Percentiles rank a stretch among this genome's conserved stretches.
phyloP scores from a whole-genome alignment of 1,140 invertebrate genomes.

The Bombus huntii region DNA sequence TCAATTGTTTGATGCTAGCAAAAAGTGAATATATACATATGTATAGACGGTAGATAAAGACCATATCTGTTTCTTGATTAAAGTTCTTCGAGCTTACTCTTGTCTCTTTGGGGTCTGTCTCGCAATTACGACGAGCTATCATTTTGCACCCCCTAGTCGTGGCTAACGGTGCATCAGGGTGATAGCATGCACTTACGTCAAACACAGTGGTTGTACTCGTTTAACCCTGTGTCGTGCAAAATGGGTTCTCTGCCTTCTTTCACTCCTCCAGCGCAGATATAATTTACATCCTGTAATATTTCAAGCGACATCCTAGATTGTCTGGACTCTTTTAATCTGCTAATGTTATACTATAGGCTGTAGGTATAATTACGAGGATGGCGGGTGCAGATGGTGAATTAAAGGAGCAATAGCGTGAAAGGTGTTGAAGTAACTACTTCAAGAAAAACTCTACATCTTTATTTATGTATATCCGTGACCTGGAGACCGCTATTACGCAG shows the following conservation, averaged over 20 bases:
- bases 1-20: neutral
- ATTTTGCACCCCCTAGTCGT: constrained; percentile 10
- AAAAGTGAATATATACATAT: neutral
- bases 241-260: constrained; percentile 4
- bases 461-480: no score
- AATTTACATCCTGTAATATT: neutral
- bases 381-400: neutral
- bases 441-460: no score
- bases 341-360: neutral
- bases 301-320: neutral
- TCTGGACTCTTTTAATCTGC: constrained; percentile 1
- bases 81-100: constrained; percentile 11
- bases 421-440: no score
- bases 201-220: constrained; percentile 36
- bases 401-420: no score
- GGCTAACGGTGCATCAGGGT: constrained; percentile 37
- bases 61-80: constrained; percentile 27
- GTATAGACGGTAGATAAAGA: neutral
- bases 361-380: neutral
- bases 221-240: constrained; percentile 28
- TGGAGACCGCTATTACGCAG: no score
- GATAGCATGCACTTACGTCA: constrained; percentile 44
- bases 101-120: constrained; percentile 33
- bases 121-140: constrained; percentile 39
- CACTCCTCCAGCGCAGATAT: neutral